Conservation (phyloP, 2,113 vertebrate genomes). For the Oceanites oceanicus region DNA sequence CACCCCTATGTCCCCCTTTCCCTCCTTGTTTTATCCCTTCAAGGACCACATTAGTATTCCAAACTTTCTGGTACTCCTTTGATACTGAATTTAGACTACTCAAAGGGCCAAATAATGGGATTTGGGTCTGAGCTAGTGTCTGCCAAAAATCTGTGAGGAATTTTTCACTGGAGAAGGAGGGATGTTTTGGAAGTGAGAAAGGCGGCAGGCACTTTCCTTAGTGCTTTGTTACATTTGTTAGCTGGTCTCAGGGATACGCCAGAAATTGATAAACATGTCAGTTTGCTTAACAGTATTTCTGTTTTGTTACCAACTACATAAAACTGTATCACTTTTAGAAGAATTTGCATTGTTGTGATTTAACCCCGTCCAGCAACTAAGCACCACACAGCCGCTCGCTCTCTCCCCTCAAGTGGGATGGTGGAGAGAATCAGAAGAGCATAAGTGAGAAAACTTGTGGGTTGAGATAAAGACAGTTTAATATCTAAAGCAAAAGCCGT, state of each 20-base stretch:
- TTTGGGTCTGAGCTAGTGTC: not conserved
- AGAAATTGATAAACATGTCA: fast-evolving
- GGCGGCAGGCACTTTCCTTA: not conserved
- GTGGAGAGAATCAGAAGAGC: no score
- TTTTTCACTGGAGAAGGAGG: not conserved
- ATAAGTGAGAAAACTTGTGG: no score
- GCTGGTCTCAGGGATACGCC: not conserved
- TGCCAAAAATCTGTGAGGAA: not conserved
- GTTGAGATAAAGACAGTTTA: no score
- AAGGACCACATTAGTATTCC: not conserved
- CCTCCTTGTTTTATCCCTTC: not conserved
- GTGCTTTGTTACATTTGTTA: not conserved
- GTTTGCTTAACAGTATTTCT: not conserved
- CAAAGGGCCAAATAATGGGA: not conserved
- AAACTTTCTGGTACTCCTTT: not conserved
- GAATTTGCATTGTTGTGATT: not conserved
- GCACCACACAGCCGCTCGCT: no score
- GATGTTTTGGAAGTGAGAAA: not conserved
- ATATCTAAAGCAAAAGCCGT: no score
- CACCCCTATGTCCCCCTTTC: not conserved
- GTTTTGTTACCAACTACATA: not conserved
- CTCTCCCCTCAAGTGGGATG: no score
- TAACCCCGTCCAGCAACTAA: no score
- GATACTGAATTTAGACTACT: not conserved
- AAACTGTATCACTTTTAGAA: not conserved